Base-by-base conservation (phyloP, 2,797 vertebrate genomes). In the Knipowitschia caucasica region DNA sequence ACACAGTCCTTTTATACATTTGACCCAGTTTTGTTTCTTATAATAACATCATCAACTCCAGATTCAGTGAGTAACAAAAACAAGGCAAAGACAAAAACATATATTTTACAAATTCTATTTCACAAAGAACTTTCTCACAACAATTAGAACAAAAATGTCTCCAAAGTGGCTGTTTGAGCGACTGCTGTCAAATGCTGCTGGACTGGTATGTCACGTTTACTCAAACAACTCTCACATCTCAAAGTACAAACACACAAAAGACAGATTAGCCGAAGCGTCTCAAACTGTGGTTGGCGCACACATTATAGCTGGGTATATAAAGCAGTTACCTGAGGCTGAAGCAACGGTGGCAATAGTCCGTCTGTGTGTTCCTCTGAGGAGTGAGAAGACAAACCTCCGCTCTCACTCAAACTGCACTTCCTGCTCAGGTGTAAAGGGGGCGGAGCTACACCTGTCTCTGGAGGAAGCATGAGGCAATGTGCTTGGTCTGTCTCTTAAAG, bases 321-420 rank as follows among this genome's bases (percentile, higher is more conserved):
- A 10, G 17, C 9, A 4, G 15, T 46, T 30, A 46, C 44, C 44
- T 46, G 44, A 10, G 9, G n/a, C 11, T 18, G 7, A 1, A 15
- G 9, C 12, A 26, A n/a, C 3, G n/a, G 42, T n/a, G n/a, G 14
- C 23, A 25, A 15, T 8, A n/a, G 14, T 45, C 11, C 43, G 27
- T 20, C 26, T 46, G 17, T 9, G 14, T 12, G 17, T 29, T 20
- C 27, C 10, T 20, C 26, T 12, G 27, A 12, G 5, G 5, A 47
- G 10, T 7, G 5, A 2, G 9, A 31, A n/a, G n/a, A n/a, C n/a
- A n/a, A n/a, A 47, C 44, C 26, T 46, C 30, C 30, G 44, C 44
- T 31, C 44, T 30, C 44, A 47, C 15, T 30, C 15, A 12, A 20
- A 47, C 44, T 12, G 44, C 44, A 47, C 44, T 47, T 47, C 44